Evolutionary conservation across 2,888 invertebrate genomes (phyloP).

Genomic region (Danaus chrysippus): DNA sequence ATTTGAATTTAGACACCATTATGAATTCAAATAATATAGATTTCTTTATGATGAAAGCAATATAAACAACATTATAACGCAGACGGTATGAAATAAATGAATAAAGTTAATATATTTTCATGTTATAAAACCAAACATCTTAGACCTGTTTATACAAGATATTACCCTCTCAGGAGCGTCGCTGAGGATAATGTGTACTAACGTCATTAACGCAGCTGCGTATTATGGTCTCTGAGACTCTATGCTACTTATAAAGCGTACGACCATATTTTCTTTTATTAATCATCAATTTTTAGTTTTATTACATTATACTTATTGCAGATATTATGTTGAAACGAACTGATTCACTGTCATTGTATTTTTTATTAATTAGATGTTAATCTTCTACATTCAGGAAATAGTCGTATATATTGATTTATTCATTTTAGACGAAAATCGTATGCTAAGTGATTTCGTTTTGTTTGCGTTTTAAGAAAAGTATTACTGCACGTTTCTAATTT

Average conservation of each 20-base stretch:
- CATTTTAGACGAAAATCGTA: too few species aligned
- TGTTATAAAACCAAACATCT: conserved; percentile 2
- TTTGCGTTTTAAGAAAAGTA: too few species aligned
- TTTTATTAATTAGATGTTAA: too few species aligned
- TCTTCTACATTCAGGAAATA: too few species aligned
- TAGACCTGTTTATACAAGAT: conserved; percentile 8
- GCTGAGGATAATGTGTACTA: conserved; percentile 15
- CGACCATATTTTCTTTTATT: neutral
- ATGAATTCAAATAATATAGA: too few species aligned
- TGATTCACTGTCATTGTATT: neutral
- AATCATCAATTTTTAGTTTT: conserved; percentile 1
- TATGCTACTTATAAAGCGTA: conserved; percentile 1
- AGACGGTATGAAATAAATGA: too few species aligned
- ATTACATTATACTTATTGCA: neutral
- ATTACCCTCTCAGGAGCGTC: conserved; percentile 16
- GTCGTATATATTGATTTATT: too few species aligned
- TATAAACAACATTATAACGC: too few species aligned
- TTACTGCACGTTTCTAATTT: too few species aligned
- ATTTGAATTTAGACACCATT: too few species aligned
- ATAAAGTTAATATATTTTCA: neutral
- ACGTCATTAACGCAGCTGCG: conserved; percentile 10
- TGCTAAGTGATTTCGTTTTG: too few species aligned
- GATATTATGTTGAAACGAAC: neutral
- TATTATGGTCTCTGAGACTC: conserved; percentile 2
- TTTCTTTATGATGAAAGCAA: too few species aligned